phyloP scores from a whole-genome alignment of 2,113 vertebrate species.

The Malurus cyaneus region DNA sequence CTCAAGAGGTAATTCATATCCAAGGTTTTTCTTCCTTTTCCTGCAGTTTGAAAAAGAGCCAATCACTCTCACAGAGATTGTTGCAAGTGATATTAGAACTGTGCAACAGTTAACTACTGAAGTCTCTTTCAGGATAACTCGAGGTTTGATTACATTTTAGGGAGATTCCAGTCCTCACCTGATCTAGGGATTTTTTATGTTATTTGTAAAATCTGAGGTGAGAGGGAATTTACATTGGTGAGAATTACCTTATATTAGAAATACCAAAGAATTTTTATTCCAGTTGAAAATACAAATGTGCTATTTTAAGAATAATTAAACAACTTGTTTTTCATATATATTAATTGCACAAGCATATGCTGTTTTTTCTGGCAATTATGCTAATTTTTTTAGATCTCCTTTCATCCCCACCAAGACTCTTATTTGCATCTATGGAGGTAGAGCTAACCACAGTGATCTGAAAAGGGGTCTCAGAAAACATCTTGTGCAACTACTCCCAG shows the following conservation, averaged over 20 bases:
- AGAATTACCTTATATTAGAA: neutral
- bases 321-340: neutral
- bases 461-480: conserved; percentile 25
- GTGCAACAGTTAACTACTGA: neutral
- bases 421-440: neutral
- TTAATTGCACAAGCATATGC: neutral
- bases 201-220: neutral
- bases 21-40: neutral
- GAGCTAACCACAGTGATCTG: neutral
- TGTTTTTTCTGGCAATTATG: neutral
- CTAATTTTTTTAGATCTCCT: neutral
- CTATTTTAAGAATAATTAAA: neutral
- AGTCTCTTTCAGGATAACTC: neutral
- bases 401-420: neutral
- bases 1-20: neutral
- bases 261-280: neutral
- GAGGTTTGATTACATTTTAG: neutral
- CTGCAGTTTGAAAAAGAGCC: neutral
- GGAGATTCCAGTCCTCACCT: neutral
- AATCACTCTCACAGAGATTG: neutral
- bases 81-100: neutral
- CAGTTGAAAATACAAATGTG: neutral
- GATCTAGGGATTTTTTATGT: neutral
- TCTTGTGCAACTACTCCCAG: neutral
- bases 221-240: neutral